These are phyloP conservation scores for Dascyllus trimaculatus DNA, from an alignment of 2,113 vertebrate species.

Conservation along the genomic window DNA sequence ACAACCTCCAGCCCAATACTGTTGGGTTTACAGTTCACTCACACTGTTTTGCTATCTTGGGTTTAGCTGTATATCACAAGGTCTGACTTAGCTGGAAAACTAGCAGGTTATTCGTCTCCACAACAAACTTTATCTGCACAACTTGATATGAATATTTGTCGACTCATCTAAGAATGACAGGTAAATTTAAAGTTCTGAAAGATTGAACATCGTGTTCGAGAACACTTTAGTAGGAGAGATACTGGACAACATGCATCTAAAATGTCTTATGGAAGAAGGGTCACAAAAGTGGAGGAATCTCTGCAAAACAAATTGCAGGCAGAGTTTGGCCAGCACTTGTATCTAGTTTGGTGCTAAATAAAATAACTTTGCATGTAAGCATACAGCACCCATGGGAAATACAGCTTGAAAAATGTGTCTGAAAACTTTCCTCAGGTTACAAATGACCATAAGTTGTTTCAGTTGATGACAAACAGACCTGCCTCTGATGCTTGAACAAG, in stretches of 20 bases:
- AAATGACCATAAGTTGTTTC: slow-evolving; percentile 5
- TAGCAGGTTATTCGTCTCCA: slow-evolving; percentile 5
- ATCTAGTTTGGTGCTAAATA: neutral
- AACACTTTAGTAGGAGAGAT: slow-evolving; percentile 1
- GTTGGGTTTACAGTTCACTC: slow-evolving; percentile 18
- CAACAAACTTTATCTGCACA: neutral
- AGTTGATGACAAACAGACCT: slow-evolving; percentile 5
- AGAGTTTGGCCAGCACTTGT: neutral
- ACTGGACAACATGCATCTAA: neutral
- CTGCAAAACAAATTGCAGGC: slow-evolving; percentile 1
- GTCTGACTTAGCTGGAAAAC: neutral
- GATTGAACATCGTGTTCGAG: neutral
- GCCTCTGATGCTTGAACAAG: slow-evolving; percentile 39
- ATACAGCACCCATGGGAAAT: neutral
- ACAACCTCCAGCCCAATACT: neutral
- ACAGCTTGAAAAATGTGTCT: slow-evolving; percentile 1
- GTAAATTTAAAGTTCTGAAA: neutral
- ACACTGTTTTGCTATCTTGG: slow-evolving; percentile 12
- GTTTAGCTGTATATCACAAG: neutral
- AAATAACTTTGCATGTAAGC: neutral
- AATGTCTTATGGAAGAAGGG: neutral
- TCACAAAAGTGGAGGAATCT: neutral
- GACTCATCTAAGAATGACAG: neutral
- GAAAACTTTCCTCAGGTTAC: slow-evolving; percentile 19
- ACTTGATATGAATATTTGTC: neutral